These are phyloP conservation scores for Scelioninae gen. 1 DNA, from an alignment of 2,888 invertebrate species.

Conservation along the genomic window DNA sequence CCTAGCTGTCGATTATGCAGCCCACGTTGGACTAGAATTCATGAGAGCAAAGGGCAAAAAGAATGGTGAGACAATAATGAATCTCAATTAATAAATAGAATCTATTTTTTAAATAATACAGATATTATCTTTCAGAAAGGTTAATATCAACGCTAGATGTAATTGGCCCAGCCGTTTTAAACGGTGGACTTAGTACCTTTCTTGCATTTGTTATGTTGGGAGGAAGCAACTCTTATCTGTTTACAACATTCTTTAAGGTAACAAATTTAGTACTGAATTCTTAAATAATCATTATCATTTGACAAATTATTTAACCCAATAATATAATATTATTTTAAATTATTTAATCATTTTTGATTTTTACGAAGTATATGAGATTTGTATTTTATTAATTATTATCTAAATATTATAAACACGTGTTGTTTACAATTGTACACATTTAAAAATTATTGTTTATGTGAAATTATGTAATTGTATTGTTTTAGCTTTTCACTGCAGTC, in stretches of 20 bases:
- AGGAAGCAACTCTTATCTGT: constrained; percentile 85
- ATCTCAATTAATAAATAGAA: constrained; percentile 24
- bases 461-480: constrained; percentile 1
- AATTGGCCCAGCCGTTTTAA: constrained; percentile 85
- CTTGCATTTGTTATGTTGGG: constrained; percentile 85
- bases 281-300: too few species aligned
- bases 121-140: constrained; percentile 76
- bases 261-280: too few species aligned
- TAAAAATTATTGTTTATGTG: too few species aligned
- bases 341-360: not conserved
- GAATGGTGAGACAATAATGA: constrained; percentile 79
- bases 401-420: too few species aligned
- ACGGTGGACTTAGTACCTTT: constrained; percentile 86
- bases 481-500: constrained; percentile 85
- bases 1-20: constrained; percentile 85
- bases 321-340: too few species aligned
- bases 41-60: constrained; percentile 83
- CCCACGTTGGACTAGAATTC: constrained; percentile 85
- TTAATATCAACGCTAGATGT: constrained; percentile 82
- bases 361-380: too few species aligned
- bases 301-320: too few species aligned
- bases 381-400: not conserved
- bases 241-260: constrained; percentile 86
- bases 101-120: not conserved
- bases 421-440: too few species aligned